Percentiles rank a stretch among this genome's conserved stretches.
These are phyloP conservation scores for Phrynosoma blainvillii DNA, from an alignment of 2,113 vertebrate genomes.

Conservation along the genomic window DNA sequence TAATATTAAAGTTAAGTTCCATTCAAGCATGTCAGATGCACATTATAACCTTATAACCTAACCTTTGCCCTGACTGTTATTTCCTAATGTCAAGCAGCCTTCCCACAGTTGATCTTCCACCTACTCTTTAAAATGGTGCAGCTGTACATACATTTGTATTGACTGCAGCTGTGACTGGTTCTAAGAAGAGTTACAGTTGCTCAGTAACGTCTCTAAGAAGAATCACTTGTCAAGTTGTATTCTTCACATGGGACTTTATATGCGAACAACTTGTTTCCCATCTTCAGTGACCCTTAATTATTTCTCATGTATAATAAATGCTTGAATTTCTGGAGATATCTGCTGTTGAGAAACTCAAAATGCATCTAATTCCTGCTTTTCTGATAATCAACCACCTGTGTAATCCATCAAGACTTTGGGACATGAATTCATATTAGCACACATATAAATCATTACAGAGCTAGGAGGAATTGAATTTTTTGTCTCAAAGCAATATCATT, in stretches of 20 bases:
- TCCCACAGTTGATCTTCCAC: too few species aligned
- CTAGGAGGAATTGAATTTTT: conserved; percentile 6
- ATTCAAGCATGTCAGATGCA: too few species aligned
- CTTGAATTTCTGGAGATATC: conserved; percentile 5
- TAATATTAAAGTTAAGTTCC: too few species aligned
- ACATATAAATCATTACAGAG: conserved; percentile 29
- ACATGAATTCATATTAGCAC: conserved; percentile 39
- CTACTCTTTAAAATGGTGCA: neutral
- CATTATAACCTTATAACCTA: neutral
- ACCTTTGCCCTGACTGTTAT: neutral
- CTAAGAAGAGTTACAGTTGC: neutral
- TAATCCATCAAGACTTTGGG: conserved; percentile 26
- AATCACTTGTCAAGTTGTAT: neutral
- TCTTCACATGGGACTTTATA: conserved; percentile 6
- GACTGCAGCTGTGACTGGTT: neutral
- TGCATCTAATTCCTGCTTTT: conserved; percentile 43
- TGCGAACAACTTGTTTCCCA: neutral
- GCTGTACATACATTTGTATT: neutral
- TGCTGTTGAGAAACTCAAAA: conserved; percentile 19
- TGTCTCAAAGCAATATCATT: neutral
- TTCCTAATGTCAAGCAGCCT: neutral
- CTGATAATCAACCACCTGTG: conserved; percentile 37
- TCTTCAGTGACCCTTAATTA: conserved; percentile 12
- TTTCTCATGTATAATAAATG: conserved; percentile 29
- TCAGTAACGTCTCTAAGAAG: neutral